Evolutionary conservation across 92 coral and sea anemone species (phyloP).

Genomic region (Epizoanthus rinbou): DNA sequence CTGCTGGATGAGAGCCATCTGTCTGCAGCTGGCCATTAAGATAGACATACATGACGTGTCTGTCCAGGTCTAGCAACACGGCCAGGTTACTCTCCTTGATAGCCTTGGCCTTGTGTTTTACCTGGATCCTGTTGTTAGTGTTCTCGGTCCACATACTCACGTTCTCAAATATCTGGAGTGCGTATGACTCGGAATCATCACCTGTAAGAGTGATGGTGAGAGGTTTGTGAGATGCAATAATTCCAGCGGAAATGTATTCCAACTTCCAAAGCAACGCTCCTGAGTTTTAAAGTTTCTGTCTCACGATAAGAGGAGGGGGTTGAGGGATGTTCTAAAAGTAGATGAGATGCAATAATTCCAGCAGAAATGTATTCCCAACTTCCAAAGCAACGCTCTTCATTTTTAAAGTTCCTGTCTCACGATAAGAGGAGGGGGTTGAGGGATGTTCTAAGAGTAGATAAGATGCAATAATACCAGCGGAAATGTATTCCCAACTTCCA

Average conservation of each 20-base stretch:
- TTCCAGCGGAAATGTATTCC: no score
- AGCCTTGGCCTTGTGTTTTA: slow-evolving; percentile 66
- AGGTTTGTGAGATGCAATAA: neutral
- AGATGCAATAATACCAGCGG: neutral
- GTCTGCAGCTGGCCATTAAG: slow-evolving; percentile 87
- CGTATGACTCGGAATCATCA: slow-evolving; percentile 71
- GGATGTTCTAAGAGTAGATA: no score
- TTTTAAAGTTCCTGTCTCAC: no score
- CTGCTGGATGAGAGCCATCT: slow-evolving; percentile 73
- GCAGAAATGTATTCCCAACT: neutral
- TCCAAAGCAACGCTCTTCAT: neutral
- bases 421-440: no score
- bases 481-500: neutral
- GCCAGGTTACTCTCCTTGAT: slow-evolving; percentile 87
- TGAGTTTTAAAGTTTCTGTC: no score
- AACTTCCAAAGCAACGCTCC: neutral
- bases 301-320: no score
- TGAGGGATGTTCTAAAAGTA: no score
- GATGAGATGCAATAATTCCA: neutral
- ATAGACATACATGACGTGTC: slow-evolving; percentile 68
- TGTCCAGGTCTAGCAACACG: slow-evolving; percentile 71
- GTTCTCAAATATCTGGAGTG: slow-evolving; percentile 79
- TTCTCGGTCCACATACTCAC: slow-evolving; percentile 73
- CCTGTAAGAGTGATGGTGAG: slow-evolving; percentile 42
- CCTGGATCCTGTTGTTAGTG: slow-evolving; percentile 65